A percentile compares a stretch with the other conserved stretches of the same genome.
phyloP scores from a whole-genome alignment of 1,140 invertebrate species.

The Gryllus bimaculatus region DNA sequence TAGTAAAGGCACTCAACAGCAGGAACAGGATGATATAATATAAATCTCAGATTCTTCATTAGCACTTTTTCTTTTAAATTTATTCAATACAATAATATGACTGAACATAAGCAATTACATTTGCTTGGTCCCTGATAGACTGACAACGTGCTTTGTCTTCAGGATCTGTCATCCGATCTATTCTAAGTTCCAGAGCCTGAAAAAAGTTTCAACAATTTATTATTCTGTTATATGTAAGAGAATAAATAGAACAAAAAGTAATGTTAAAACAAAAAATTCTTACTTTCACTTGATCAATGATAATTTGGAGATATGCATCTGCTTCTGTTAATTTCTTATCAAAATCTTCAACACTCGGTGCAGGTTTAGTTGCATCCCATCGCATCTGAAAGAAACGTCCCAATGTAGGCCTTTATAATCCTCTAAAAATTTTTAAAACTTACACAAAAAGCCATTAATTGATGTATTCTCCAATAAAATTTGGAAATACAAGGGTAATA shows the following conservation, averaged over 20 bases:
- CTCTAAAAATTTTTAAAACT: background rate
- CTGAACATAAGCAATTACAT: conserved; percentile 38
- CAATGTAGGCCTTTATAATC: background rate
- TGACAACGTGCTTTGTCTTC: conserved; percentile 55
- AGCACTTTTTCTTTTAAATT: conserved; percentile 9
- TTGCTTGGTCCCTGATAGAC: conserved; percentile 49
- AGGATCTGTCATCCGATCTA: conserved; percentile 51
- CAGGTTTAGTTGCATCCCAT: conserved; percentile 47
- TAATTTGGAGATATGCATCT: conserved; percentile 89
- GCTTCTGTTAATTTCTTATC: conserved; percentile 88
- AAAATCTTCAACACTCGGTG: conserved; percentile 65
- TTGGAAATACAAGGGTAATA: background rate
- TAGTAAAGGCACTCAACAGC: too few species aligned
- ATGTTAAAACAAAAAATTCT: conserved; percentile 28
- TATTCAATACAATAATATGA: background rate
- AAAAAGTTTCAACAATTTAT: conserved; percentile 24
- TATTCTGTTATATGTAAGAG: background rate
- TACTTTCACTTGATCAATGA: conserved; percentile 86
- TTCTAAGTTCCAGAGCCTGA: conserved; percentile 55
- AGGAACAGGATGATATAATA: background rate
- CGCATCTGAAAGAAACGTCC: conserved; percentile 33
- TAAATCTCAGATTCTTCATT: background rate
- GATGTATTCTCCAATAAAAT: background rate
- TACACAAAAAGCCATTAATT: background rate
- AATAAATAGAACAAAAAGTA: background rate